Conservation (phyloP, 2,797 vertebrate species). For the Phrynocephalus vlangalii region DNA sequence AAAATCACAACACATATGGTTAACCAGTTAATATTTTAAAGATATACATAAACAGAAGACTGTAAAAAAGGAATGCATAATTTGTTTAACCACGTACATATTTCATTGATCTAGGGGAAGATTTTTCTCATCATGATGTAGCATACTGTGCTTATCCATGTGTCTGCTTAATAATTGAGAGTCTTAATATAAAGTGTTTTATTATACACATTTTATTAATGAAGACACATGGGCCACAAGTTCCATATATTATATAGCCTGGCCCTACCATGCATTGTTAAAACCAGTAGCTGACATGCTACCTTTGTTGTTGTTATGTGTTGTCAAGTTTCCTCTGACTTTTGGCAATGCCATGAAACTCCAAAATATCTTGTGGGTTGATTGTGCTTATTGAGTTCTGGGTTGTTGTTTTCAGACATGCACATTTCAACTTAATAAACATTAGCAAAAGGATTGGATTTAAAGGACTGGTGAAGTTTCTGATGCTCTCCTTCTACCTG, state of each 20-base stretch:
- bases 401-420: too few species aligned
- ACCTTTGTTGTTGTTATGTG: constrained; percentile 10
- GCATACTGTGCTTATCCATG: constrained; percentile 68
- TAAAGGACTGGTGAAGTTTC: too few species aligned
- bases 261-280: constrained; percentile 36
- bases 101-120: constrained; percentile 51
- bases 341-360: constrained; percentile 36
- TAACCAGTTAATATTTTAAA: constrained; percentile 62
- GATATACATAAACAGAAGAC: constrained; percentile 53
- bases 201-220: constrained; percentile 76
- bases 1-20: constrained; percentile 55
- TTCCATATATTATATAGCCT: constrained; percentile 63
- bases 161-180: constrained; percentile 68
- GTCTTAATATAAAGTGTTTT: constrained; percentile 57
- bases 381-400: too few species aligned
- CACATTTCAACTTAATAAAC: too few species aligned
- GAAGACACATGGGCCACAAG: constrained; percentile 70
- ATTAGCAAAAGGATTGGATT: too few species aligned
- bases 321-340: too few species aligned
- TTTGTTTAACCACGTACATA: constrained; percentile 60
- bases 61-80: constrained; percentile 61
- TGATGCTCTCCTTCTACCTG: too few species aligned
- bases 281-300: constrained; percentile 66
- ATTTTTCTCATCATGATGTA: constrained; percentile 64
- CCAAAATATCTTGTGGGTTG: background rate